Evolutionary conservation across 2,113 vertebrate species (phyloP).

Genomic region (Dinomys branickii): DNA sequence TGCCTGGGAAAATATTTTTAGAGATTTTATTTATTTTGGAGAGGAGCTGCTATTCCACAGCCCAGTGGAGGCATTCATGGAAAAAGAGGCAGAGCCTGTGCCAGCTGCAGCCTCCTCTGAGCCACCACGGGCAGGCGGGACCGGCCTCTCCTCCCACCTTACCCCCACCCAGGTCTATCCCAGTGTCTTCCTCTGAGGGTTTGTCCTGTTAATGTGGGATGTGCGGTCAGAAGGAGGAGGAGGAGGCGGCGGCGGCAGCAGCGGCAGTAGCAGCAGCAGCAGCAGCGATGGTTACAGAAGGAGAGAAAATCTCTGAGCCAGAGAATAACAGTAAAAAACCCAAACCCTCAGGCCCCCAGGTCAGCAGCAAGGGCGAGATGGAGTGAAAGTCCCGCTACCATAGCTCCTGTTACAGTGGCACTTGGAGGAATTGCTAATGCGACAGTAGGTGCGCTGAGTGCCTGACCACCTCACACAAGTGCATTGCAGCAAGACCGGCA

Average conservation of each 20-base stretch:
- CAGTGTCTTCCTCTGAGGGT: constrained; percentile 87
- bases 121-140: constrained; percentile 87
- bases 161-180: constrained; percentile 91
- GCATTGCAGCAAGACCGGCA: constrained; percentile 93
- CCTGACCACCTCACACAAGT: constrained; percentile 97
- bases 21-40: too few species aligned
- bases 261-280: too few species aligned
- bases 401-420: constrained; percentile 95
- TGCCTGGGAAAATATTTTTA: neutral
- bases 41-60: constrained; percentile 94
- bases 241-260: constrained; percentile 67
- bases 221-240: constrained; percentile 96
- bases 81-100: constrained; percentile 96
- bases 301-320: constrained; percentile 94
- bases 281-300: constrained; percentile 94
- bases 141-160: constrained; percentile 95
- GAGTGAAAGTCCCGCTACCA: constrained; percentile 94
- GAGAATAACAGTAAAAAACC: constrained; percentile 94
- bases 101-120: constrained; percentile 89
- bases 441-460: constrained; percentile 93
- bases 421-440: constrained; percentile 94
- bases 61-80: constrained; percentile 93
- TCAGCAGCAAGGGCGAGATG: constrained; percentile 96
- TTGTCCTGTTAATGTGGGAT: constrained; percentile 95
- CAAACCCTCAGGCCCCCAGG: constrained; percentile 98